Percentiles rank a stretch among this genome's conserved stretches.
phyloP scores from a whole-genome alignment of 2,113 vertebrate species.

The Octodon degus region DNA sequence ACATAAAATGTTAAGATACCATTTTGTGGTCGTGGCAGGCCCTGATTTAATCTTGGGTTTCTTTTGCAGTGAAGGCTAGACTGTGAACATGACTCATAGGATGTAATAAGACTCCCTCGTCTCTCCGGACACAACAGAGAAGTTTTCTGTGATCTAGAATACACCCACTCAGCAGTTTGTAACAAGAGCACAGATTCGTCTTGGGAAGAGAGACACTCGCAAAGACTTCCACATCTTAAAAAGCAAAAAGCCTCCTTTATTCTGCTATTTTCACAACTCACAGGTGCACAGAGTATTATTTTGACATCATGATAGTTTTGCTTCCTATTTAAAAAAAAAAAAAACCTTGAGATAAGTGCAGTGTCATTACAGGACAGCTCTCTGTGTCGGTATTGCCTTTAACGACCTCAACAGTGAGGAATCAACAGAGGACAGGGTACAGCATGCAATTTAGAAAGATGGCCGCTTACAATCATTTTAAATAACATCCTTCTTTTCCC shows the following conservation, averaged over 20 bases:
- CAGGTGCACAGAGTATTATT: constrained; percentile 22
- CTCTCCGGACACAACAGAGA: constrained; percentile 54
- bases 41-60: constrained; percentile 42
- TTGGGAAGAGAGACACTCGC: not conserved
- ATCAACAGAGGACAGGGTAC: constrained; percentile 24
- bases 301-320: not conserved
- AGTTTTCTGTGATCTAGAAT: constrained; percentile 25
- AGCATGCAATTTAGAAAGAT: constrained; percentile 30
- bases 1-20: not conserved
- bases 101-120: constrained; percentile 67
- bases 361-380: not conserved
- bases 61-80: constrained; percentile 58
- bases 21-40: constrained; percentile 45
- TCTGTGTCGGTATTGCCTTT: not conserved
- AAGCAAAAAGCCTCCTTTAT: not conserved
- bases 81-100: constrained; percentile 73
- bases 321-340: constrained; percentile 52
- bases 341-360: not conserved
- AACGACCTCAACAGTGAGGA: not conserved
- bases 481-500: constrained; percentile 52
- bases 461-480: constrained; percentile 49
- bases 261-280: constrained; percentile 49
- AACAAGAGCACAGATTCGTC: constrained; percentile 53
- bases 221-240: constrained; percentile 25
- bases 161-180: constrained; percentile 62